A percentile compares a stretch with the other conserved stretches of the same genome.
Evolutionary conservation across 2,888 invertebrate genomes (phyloP).

Genomic region (Lasioglossum oenotherae): DNA sequence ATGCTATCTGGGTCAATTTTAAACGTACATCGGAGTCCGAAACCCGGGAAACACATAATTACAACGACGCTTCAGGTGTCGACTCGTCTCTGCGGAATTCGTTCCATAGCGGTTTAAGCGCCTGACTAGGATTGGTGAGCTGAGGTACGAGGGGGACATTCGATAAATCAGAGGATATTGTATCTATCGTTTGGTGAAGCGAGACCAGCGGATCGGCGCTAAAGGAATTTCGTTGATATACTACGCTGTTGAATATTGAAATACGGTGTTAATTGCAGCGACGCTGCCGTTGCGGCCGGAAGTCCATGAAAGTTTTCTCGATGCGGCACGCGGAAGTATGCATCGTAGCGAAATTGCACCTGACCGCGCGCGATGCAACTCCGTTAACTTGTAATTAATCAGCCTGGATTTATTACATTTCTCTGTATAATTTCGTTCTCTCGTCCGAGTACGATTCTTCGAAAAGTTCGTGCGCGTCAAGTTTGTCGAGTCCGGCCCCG

Average conservation of each 20-base stretch:
- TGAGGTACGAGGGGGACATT: background rate
- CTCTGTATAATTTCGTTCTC: background rate
- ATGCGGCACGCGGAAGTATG: background rate
- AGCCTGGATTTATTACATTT: background rate
- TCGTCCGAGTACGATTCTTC: background rate
- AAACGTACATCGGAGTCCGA: background rate
- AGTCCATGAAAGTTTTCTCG: background rate
- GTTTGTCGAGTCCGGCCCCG: background rate
- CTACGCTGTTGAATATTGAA: background rate
- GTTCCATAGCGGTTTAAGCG: background rate
- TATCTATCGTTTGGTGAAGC: background rate
- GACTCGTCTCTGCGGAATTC: background rate
- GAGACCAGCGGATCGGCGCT: background rate
- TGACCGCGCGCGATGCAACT: background rate
- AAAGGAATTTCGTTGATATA: background rate
- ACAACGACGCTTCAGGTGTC: slow-evolving; percentile 4
- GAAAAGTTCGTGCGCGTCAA: background rate
- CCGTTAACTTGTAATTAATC: background rate
- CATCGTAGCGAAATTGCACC: background rate
- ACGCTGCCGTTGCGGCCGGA: background rate
- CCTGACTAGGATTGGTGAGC: background rate
- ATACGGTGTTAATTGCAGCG: background rate
- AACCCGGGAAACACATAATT: slow-evolving; percentile 31
- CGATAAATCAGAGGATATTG: slow-evolving; percentile 3
- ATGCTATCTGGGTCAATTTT: slow-evolving; percentile 18